These are phyloP conservation scores for Drosophila leonis DNA, from an alignment of 2,888 invertebrate genomes.

Conservation along the genomic window DNA sequence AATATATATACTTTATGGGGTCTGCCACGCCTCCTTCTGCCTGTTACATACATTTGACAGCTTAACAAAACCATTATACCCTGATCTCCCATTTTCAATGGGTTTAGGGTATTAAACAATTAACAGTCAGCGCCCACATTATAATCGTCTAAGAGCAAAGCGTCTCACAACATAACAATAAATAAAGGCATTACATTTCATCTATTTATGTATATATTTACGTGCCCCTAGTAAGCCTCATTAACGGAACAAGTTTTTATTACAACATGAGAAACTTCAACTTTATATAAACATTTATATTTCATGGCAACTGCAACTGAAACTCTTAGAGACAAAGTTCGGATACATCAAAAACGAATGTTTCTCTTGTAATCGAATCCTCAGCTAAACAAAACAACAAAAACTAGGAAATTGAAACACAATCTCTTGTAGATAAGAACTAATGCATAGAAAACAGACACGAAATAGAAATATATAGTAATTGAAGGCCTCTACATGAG, in stretches of 20 bases:
- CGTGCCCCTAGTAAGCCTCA: background rate
- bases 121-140: background rate
- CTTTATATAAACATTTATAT: background rate
- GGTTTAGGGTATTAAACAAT: too few species aligned
- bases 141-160: background rate
- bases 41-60: too few species aligned
- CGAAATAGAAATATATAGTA: background rate
- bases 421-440: background rate
- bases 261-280: background rate
- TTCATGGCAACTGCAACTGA: background rate
- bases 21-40: too few species aligned
- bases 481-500: background rate
- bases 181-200: background rate
- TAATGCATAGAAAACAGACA: background rate
- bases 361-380: background rate
- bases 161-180: background rate
- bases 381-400: background rate
- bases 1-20: too few species aligned
- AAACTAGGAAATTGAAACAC: background rate
- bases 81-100: too few species aligned
- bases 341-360: background rate
- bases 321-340: background rate
- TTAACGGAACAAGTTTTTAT: background rate
- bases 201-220: background rate
- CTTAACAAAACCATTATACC: too few species aligned